Evolutionary conservation across 2,888 invertebrate genomes (phyloP).

Genomic region (Noctua janthina): DNA sequence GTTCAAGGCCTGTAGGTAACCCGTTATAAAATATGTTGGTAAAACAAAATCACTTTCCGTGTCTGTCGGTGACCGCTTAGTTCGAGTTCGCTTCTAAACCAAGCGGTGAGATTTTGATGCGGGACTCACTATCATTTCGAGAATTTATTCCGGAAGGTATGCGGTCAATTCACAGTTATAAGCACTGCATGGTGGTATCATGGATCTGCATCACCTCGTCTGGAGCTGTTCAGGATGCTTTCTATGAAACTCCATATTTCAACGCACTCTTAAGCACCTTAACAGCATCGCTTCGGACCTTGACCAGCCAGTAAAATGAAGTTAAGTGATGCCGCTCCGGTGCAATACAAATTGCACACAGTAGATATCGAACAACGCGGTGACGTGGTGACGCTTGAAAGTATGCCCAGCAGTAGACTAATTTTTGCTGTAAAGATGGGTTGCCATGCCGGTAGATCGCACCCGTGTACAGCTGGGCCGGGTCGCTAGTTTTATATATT

Average conservation of each 20-base stretch:
- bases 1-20: not conserved
- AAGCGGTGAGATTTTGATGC: not conserved
- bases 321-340: not conserved
- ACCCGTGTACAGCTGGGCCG: not conserved
- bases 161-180: not conserved
- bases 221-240: not conserved
- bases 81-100: too few species aligned
- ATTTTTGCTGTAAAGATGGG: too few species aligned
- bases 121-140: not conserved
- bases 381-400: not conserved
- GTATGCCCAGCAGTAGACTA: too few species aligned
- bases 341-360: not conserved
- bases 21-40: not conserved
- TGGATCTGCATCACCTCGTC: not conserved
- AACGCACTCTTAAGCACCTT: not conserved
- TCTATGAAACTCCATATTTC: not conserved
- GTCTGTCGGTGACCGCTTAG: too few species aligned
- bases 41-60: not conserved
- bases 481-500: conserved; percentile 20
- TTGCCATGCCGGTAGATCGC: not conserved
- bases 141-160: not conserved
- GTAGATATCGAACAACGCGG: not conserved
- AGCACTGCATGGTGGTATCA: not conserved
- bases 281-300: not conserved
- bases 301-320: not conserved